phyloP scores from a whole-genome alignment of 2,113 vertebrate species.

The Platycercus adscitus region DNA sequence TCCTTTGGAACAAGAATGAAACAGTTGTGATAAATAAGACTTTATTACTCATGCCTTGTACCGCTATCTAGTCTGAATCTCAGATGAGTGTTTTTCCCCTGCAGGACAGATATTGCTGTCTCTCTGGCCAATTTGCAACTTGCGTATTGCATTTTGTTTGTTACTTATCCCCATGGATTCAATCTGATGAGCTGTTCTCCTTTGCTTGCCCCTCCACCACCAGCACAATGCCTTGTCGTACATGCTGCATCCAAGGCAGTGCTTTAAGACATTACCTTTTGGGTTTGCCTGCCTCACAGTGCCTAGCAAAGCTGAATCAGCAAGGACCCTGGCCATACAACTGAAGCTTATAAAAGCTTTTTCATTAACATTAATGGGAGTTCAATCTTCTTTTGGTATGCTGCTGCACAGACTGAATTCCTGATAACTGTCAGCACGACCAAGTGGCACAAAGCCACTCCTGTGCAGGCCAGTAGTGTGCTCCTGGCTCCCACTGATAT shows the following conservation, averaged over 20 bases:
- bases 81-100: neutral
- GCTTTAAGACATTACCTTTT: neutral
- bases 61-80: neutral
- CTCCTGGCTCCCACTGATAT: neutral
- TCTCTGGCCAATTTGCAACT: neutral
- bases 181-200: neutral
- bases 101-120: neutral
- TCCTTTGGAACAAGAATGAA: conserved; percentile 9
- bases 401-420: neutral
- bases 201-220: neutral
- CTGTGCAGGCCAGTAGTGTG: neutral
- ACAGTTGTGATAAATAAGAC: neutral
- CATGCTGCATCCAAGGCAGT: neutral
- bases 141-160: neutral
- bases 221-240: neutral
- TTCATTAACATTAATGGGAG: neutral
- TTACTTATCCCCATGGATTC: neutral
- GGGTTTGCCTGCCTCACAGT: neutral
- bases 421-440: neutral
- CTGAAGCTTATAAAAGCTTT: neutral
- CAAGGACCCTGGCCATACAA: neutral
- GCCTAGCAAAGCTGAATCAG: neutral
- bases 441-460: neutral
- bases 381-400: neutral
- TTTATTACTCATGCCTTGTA: neutral